These are phyloP conservation scores for Sesia bembeciformis DNA, from an alignment of 2,888 invertebrate species.

Conservation along the genomic window DNA sequence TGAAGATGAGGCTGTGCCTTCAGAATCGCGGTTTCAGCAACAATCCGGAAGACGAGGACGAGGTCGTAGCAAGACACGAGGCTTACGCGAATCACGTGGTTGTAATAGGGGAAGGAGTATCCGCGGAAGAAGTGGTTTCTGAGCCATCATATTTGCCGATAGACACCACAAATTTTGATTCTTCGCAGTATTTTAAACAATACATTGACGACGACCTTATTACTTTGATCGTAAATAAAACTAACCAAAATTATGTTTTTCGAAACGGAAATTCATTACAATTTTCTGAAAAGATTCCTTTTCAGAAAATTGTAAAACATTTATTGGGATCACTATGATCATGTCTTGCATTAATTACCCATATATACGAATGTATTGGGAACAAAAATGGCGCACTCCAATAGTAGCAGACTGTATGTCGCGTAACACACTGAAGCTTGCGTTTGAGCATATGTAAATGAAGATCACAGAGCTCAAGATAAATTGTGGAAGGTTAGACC, in stretches of 20 bases:
- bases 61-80: not conserved
- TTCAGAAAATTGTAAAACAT: constrained; percentile 1
- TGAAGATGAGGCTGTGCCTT: not conserved
- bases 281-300: not conserved
- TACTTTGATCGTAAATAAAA: not conserved
- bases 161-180: constrained; percentile 1
- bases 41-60: constrained; percentile 1
- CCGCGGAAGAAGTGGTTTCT: constrained; percentile 1
- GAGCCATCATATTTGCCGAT: not conserved
- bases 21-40: not conserved
- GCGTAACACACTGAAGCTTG: constrained; percentile 3
- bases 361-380: constrained; percentile 2
- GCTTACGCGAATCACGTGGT: not conserved
- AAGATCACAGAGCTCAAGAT: constrained; percentile 5
- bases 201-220: constrained; percentile 1
- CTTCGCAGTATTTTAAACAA: constrained; percentile 1
- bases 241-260: not conserved
- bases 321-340: constrained; percentile 1
- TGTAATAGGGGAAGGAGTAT: constrained; percentile 1
- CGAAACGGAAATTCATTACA: not conserved
- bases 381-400: constrained; percentile 1
- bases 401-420: constrained; percentile 1
- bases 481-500: constrained; percentile 12
- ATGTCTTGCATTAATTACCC: constrained; percentile 2
- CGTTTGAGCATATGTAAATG: constrained; percentile 8